These are phyloP conservation scores for Nasua narica DNA, from an alignment of 2,797 vertebrate species.

Conservation along the genomic window DNA sequence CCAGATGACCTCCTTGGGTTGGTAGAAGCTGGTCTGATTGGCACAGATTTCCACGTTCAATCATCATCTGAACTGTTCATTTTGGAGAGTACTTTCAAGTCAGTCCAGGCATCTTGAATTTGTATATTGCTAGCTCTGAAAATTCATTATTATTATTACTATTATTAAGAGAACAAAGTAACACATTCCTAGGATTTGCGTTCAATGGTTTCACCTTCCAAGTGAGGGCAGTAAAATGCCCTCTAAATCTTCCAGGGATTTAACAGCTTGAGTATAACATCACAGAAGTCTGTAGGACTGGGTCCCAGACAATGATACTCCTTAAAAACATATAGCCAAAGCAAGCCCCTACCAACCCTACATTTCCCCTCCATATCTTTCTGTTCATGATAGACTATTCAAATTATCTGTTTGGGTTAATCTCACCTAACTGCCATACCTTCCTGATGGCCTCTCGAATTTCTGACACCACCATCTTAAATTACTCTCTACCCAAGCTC, in stretches of 20 bases:
- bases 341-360: not conserved
- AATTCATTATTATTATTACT: slow-evolving; percentile 10
- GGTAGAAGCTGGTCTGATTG: not conserved
- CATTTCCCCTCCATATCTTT: not conserved
- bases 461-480: not conserved
- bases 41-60: not conserved
- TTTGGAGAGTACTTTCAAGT: slow-evolving; percentile 26
- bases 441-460: not conserved
- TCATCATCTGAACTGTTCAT: not conserved
- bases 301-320: not conserved
- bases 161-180: slow-evolving; percentile 48
- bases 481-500: not conserved
- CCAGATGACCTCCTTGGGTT: not conserved
- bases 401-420: not conserved
- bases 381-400: not conserved
- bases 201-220: slow-evolving; percentile 35
- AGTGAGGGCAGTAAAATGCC: slow-evolving; percentile 9
- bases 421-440: not conserved
- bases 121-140: not conserved
- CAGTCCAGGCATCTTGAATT: slow-evolving; percentile 27
- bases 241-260: not conserved
- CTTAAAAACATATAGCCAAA: not conserved
- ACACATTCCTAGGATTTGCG: slow-evolving; percentile 40
- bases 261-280: slow-evolving; percentile 22
- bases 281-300: not conserved